Percentiles rank a stretch among this genome's conserved stretches.
These are phyloP conservation scores for Hippocampus abdominalis DNA, from an alignment of 2,113 vertebrate genomes.

Conservation along the genomic window DNA sequence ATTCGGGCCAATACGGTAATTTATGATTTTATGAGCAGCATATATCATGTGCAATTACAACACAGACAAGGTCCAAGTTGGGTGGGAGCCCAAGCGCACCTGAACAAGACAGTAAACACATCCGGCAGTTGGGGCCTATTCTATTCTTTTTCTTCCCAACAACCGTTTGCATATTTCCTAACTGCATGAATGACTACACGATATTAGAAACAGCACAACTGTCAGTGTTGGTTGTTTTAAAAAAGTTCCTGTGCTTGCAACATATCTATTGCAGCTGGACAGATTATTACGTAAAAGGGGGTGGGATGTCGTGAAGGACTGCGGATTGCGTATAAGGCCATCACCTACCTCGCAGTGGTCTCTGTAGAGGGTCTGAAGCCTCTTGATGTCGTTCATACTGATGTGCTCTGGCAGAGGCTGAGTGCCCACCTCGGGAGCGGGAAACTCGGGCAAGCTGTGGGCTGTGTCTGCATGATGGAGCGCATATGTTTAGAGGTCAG, in stretches of 20 bases:
- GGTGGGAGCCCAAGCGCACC: neutral
- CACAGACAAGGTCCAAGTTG: neutral
- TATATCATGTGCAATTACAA: neutral
- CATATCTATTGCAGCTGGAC: too few species aligned
- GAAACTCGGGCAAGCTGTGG: slow-evolving; percentile 87
- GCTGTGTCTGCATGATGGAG: slow-evolving; percentile 77
- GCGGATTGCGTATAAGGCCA: too few species aligned
- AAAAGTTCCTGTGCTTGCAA: too few species aligned
- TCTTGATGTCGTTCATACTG: slow-evolving; percentile 81
- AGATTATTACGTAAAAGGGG: neutral
- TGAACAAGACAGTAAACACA: neutral
- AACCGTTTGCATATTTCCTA: neutral
- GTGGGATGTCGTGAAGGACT: neutral
- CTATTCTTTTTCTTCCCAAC: neutral
- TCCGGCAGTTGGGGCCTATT: neutral
- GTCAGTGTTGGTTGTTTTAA: too few species aligned
- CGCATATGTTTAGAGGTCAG: slow-evolving; percentile 24
- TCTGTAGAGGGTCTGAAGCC: slow-evolving; percentile 87
- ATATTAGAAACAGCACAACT: too few species aligned
- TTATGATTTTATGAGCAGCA: too few species aligned
- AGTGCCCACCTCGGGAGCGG: slow-evolving; percentile 77
- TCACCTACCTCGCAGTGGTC: slow-evolving; percentile 88
- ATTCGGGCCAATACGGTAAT: too few species aligned
- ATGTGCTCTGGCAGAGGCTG: slow-evolving; percentile 81
- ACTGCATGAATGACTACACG: neutral